phyloP scores from a whole-genome alignment of 2,113 vertebrate genomes.

The Symphodus melops region DNA sequence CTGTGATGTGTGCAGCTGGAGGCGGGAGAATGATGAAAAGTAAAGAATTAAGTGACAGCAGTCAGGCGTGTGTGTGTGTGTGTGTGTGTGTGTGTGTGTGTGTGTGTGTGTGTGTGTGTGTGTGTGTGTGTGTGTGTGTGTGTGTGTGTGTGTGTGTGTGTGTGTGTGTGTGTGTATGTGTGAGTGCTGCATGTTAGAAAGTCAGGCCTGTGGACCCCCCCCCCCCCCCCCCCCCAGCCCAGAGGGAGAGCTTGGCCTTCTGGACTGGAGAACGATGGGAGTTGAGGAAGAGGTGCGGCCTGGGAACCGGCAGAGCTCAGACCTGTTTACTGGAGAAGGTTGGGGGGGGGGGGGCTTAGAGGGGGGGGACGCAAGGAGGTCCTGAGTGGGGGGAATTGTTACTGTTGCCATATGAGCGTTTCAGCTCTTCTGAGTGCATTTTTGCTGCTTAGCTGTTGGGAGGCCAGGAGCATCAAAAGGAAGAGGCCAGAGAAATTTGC shows the following conservation, averaged over 20 bases:
- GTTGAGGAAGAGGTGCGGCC: constrained; percentile 49
- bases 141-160: not conserved
- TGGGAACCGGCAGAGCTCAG: constrained; percentile 50
- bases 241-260: constrained; percentile 66
- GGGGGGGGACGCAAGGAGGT: not conserved
- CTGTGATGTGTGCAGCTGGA: constrained; percentile 28
- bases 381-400: constrained; percentile 33
- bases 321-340: constrained; percentile 38
- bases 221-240: constrained; percentile 56
- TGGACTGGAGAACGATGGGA: constrained; percentile 38
- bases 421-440: constrained; percentile 38
- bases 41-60: constrained; percentile 28
- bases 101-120: too few species aligned
- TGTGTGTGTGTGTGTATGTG: constrained; percentile 25
- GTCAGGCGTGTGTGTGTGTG: not conserved
- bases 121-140: too few species aligned
- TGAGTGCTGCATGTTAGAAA: constrained; percentile 49
- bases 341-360: constrained; percentile 30
- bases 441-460: constrained; percentile 31
- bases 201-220: constrained; percentile 42
- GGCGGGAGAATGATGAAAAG: not conserved
- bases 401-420: constrained; percentile 35
- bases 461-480: constrained; percentile 64
- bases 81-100: too few species aligned
- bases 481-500: constrained; percentile 56